phyloP scores from a whole-genome alignment of 2,888 invertebrate genomes.

The Dusona sp. region DNA sequence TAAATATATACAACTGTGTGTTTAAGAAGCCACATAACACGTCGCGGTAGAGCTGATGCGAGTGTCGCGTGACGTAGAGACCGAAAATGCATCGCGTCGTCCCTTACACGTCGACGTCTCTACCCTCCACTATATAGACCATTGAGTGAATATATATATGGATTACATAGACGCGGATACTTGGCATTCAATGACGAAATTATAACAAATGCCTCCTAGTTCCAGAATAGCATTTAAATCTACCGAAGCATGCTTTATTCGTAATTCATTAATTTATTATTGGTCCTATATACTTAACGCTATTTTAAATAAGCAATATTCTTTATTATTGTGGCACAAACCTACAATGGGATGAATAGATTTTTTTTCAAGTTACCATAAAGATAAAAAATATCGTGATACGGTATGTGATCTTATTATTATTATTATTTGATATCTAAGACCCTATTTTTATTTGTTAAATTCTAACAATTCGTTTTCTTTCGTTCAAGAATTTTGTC shows the following conservation, averaged over 20 bases:
- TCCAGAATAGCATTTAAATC: conserved; percentile 16
- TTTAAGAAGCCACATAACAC: conserved; percentile 44
- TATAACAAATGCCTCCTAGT: background rate
- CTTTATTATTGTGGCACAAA: background rate
- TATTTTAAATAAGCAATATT: background rate
- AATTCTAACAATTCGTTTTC: background rate
- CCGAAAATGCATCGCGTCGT: conserved; percentile 74
- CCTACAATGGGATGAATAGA: background rate
- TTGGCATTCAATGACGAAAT: conserved; percentile 42
- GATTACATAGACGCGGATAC: conserved; percentile 14
- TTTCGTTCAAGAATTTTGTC: background rate
- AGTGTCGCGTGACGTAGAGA: conserved; percentile 79
- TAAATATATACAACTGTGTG: conserved; percentile 17
- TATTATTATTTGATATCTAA: background rate
- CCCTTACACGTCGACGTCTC: conserved; percentile 67
- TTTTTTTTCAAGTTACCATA: background rate
- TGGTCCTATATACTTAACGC: background rate
- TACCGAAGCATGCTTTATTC: background rate
- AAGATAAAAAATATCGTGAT: background rate
- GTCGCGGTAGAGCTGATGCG: conserved; percentile 64
- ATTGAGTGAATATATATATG: background rate
- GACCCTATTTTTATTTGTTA: background rate
- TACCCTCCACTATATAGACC: conserved; percentile 14
- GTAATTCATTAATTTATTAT: background rate
- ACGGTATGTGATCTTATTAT: background rate